phyloP scores from a whole-genome alignment of 2,888 invertebrate genomes.

The Dasysyrphus albostriatus region DNA sequence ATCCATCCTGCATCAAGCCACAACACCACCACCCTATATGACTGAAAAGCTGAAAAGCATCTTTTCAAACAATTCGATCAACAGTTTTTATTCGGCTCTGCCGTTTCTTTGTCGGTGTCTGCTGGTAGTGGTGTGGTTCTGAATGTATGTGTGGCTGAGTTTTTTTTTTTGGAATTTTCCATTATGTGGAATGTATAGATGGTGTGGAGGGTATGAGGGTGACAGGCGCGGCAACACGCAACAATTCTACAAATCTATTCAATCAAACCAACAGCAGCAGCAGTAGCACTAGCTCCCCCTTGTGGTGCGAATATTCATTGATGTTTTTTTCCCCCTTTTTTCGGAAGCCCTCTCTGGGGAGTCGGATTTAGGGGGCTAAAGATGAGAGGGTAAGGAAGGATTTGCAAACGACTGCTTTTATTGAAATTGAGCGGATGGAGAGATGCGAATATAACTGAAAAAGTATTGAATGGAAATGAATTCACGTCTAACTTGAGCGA shows the following conservation, averaged over 20 bases:
- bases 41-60: slow-evolving; percentile 29
- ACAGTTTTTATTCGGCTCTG: slow-evolving; percentile 61
- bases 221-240: slow-evolving; percentile 71
- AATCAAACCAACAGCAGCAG: slow-evolving; percentile 44
- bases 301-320: slow-evolving; percentile 59
- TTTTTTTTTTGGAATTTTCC: slow-evolving; percentile 38
- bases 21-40: not conserved
- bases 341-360: slow-evolving; percentile 19
- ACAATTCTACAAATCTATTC: slow-evolving; percentile 74
- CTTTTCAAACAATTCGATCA: slow-evolving; percentile 62
- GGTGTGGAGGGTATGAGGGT: slow-evolving; percentile 55
- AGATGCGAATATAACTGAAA: slow-evolving; percentile 62
- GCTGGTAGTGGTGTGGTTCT: not conserved
- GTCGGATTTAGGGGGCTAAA: slow-evolving; percentile 1
- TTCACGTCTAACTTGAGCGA: slow-evolving; percentile 65
- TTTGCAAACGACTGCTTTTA: slow-evolving; percentile 76
- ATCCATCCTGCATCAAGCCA: slow-evolving; percentile 12
- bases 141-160: slow-evolving; percentile 3
- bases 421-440: slow-evolving; percentile 73
- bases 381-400: slow-evolving; percentile 59
- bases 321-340: slow-evolving; percentile 7
- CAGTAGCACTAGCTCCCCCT: slow-evolving; percentile 42
- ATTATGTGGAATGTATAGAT: slow-evolving; percentile 7
- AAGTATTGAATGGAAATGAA: slow-evolving; percentile 72
- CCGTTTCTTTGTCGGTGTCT: slow-evolving; percentile 22